phyloP scores from a whole-genome alignment of 1,140 invertebrate genomes.

The Drosophila kurseongensis region DNA sequence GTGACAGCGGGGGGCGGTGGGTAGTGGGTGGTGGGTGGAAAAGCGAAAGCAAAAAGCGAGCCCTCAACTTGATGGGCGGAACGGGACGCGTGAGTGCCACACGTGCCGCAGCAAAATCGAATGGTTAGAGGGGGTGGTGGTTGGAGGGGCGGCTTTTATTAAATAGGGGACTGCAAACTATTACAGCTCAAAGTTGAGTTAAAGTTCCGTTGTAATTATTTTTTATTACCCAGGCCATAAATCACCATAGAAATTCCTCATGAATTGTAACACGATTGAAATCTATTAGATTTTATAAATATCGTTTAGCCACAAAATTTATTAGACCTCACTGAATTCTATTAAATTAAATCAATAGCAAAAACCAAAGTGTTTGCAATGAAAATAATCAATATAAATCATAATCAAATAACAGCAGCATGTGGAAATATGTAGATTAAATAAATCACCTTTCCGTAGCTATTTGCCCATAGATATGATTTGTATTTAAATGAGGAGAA shows the following conservation, averaged over 20 bases:
- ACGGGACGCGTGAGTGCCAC: conserved; percentile 52
- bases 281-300: not conserved
- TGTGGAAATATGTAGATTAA: no score
- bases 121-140: not conserved
- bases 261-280: not conserved
- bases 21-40: conserved; percentile 20
- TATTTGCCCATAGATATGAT: no score
- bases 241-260: not conserved
- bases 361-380: no score
- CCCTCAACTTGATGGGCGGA: conserved; percentile 36
- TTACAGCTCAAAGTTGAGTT: conserved; percentile 27
- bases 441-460: no score
- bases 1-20: conserved; percentile 36
- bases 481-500: no score
- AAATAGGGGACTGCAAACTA: conserved; percentile 11
- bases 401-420: no score
- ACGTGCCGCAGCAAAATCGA: conserved; percentile 52
- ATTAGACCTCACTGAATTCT: not conserved
- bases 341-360: no score
- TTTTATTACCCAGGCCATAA: conserved; percentile 17
- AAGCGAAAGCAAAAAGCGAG: conserved; percentile 52
- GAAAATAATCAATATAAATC: no score
- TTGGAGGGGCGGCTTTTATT: not conserved
- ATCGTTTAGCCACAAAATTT: not conserved
- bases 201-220: conserved; percentile 42